Evolutionary conservation across 2,113 vertebrate species (phyloP).

Genomic region (Collichthys lucidus): DNA sequence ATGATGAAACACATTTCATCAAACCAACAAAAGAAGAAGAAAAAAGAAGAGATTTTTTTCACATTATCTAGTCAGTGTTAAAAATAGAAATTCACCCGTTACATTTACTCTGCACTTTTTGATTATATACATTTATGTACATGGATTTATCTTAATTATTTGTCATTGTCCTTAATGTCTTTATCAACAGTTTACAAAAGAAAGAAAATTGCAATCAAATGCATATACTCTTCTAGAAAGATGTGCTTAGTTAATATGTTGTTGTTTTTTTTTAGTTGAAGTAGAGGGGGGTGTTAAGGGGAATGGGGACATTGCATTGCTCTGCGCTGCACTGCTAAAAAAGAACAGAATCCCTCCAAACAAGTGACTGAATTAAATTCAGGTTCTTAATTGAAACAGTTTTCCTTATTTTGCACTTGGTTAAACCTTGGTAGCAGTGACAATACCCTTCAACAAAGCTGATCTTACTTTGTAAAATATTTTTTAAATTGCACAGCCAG

Average conservation of each 20-base stretch:
- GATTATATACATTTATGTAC: slow-evolving; percentile 88
- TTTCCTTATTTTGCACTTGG: background rate
- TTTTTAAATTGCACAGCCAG: background rate
- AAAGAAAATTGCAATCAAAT: slow-evolving; percentile 83
- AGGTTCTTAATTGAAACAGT: slow-evolving; percentile 4
- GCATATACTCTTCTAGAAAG: slow-evolving; percentile 87
- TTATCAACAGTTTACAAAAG: slow-evolving; percentile 86
- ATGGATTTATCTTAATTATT: slow-evolving; percentile 80
- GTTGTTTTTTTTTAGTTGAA: slow-evolving; percentile 73
- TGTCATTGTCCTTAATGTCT: slow-evolving; percentile 82
- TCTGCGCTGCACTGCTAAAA: slow-evolving; percentile 56
- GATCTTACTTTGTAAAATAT: background rate
- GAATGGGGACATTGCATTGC: slow-evolving; percentile 57
- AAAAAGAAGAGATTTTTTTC: slow-evolving; percentile 73
- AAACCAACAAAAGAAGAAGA: slow-evolving; percentile 72
- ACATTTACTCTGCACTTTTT: slow-evolving; percentile 86
- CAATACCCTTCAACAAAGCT: background rate
- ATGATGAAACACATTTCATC: slow-evolving; percentile 72
- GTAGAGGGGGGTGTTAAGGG: slow-evolving; percentile 64
- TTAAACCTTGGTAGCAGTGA: background rate
- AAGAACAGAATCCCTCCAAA: slow-evolving; percentile 9
- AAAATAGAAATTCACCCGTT: slow-evolving; percentile 89
- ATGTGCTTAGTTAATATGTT: slow-evolving; percentile 86
- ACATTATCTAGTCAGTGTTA: slow-evolving; percentile 90
- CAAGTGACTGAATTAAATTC: slow-evolving; percentile 30